Percentiles rank a stretch among this genome's conserved stretches.
Evolutionary conservation across 1,140 invertebrate genomes (phyloP).

Genomic region (Propsilocerus akamusi): DNA sequence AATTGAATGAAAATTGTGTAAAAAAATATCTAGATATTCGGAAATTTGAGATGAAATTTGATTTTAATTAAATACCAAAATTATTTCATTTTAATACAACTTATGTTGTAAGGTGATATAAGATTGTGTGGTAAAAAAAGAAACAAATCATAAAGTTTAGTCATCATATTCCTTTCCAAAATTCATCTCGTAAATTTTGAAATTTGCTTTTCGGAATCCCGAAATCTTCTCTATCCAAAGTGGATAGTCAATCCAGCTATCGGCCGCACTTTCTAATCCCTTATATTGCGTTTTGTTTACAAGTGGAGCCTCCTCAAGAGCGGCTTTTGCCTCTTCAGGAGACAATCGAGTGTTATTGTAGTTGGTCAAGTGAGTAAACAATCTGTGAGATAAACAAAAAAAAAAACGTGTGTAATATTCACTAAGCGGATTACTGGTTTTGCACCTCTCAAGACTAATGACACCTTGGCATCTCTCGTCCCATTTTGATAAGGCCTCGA

Average conservation of each 20-base stretch:
- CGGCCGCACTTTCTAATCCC: constrained; percentile 11
- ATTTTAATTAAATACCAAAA: too few relatives aligned
- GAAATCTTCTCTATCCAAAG: not conserved
- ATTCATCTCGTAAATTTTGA: too few relatives aligned
- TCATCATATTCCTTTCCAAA: too few relatives aligned
- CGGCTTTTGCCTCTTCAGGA: constrained; percentile 33
- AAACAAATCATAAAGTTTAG: too few relatives aligned
- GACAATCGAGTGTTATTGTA: constrained; percentile 34
- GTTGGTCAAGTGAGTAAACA: constrained; percentile 36
- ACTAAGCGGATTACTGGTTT: not conserved
- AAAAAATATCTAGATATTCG: too few relatives aligned
- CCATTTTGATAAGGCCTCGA: constrained; percentile 37
- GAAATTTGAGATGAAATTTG: too few relatives aligned
- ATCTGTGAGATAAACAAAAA: constrained; percentile 18
- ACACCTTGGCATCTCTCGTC: constrained; percentile 33
- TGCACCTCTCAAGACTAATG: constrained; percentile 35
- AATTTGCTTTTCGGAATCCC: not conserved
- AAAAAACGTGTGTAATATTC: not conserved
- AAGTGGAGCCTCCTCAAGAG: constrained; percentile 37
- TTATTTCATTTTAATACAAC: too few relatives aligned
- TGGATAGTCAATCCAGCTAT: constrained; percentile 34
- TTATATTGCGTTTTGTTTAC: constrained; percentile 27
- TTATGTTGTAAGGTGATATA: too few relatives aligned
- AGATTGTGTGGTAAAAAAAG: too few relatives aligned
- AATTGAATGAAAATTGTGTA: too few relatives aligned